Evolutionary conservation across 2,888 invertebrate species (phyloP).

Genomic region (Cactoblastis cactorum): DNA sequence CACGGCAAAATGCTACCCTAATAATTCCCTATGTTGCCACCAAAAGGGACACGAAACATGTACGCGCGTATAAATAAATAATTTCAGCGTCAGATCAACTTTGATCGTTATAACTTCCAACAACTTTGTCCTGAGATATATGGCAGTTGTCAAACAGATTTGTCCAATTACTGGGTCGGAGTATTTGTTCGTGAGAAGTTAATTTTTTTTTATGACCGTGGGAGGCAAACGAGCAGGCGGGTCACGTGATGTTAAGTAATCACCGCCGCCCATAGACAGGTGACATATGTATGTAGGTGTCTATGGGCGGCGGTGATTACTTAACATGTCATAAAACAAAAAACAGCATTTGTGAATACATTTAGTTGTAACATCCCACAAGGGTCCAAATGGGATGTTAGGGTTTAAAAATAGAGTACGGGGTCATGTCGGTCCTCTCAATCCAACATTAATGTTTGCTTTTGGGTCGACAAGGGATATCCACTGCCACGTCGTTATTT

Average conservation of each 20-base stretch:
- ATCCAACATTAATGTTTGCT: not conserved
- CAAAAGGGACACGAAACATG: not conserved
- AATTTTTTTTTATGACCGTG: not conserved
- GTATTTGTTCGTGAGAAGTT: not conserved
- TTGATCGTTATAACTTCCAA: constrained; percentile 18
- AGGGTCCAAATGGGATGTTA: constrained; percentile 1
- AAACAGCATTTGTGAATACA: not conserved
- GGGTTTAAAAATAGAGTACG: not conserved
- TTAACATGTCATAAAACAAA: too few relatives aligned
- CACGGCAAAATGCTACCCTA: too few relatives aligned
- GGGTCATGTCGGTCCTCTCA: not conserved
- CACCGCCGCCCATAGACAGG: too few relatives aligned
- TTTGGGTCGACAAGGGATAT: not conserved
- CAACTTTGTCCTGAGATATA: constrained; percentile 3
- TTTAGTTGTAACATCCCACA: not conserved
- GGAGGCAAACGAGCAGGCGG: too few relatives aligned
- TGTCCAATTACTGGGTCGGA: not conserved
- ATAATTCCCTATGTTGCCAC: not conserved
- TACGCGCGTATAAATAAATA: not conserved
- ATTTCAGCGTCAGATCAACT: not conserved
- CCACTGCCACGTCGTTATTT: not conserved
- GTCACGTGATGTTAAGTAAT: too few relatives aligned
- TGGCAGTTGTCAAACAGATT: not conserved
- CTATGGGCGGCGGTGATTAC: too few relatives aligned
- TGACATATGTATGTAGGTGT: too few relatives aligned